A percentile compares a stretch with the other conserved stretches of the same genome.
Conservation (phyloP, 2,113 vertebrate species). For the Felis catus region DNA sequence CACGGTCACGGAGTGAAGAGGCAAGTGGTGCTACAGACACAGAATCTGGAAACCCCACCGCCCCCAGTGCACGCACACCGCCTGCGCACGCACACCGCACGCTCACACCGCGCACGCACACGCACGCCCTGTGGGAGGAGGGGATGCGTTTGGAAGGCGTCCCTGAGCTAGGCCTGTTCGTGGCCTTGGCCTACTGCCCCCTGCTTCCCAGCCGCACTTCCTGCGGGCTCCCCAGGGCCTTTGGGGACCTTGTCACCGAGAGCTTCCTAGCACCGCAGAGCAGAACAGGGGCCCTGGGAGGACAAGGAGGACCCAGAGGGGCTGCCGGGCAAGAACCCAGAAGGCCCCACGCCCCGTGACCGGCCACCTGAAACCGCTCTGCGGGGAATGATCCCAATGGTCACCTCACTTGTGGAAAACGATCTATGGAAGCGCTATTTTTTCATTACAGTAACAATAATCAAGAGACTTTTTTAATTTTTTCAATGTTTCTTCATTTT, state of each 20-base stretch:
- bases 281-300: neutral
- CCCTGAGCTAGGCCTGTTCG: neutral
- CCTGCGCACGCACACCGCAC: neutral
- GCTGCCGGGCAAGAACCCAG: neutral
- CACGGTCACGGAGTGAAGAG: neutral
- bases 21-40: neutral
- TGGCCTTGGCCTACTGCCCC: neutral
- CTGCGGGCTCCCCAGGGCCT: neutral
- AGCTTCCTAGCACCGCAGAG: neutral
- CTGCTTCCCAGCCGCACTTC: neutral
- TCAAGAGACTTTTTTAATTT: neutral
- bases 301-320: neutral
- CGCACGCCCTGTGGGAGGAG: neutral
- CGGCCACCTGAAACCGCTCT: neutral
- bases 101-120: no score
- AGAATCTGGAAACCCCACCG: neutral
- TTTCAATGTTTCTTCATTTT: no score
- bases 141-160: neutral
- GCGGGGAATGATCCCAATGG: neutral
- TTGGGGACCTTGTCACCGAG: neutral
- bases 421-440: neutral
- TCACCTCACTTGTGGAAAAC: neutral
- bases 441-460: neutral
- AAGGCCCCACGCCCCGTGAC: neutral
- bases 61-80: neutral